A percentile compares a stretch with the other conserved stretches of the same genome.
Conservation (phyloP, 2,888 invertebrate genomes). For the Seira sanloemensis region DNA sequence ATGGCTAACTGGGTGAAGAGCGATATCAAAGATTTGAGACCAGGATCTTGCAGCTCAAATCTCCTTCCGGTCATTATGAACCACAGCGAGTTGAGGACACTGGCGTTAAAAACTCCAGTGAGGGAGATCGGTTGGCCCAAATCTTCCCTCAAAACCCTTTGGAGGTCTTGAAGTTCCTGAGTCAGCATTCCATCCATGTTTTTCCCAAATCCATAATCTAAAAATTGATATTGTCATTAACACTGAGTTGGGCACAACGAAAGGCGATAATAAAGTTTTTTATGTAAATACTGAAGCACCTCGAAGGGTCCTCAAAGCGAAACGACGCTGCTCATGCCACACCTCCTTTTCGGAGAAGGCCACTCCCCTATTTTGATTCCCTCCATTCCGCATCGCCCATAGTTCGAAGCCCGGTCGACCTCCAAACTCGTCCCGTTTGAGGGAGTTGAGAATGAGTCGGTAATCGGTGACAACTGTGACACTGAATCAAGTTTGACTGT, state of each 20-base stretch:
- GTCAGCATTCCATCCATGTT: too few relatives aligned
- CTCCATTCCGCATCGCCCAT: slow-evolving; percentile 71
- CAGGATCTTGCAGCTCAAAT: slow-evolving; percentile 71
- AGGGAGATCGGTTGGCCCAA: slow-evolving; percentile 69
- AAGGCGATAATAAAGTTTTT: too few relatives aligned
- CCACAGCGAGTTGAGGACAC: slow-evolving; percentile 72
- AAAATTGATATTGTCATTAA: neutral
- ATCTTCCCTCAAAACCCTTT: slow-evolving; percentile 58
- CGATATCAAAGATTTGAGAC: slow-evolving; percentile 69
- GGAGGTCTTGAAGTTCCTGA: neutral
- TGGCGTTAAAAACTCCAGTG: slow-evolving; percentile 69
- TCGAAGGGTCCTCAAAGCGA: slow-evolving; percentile 66
- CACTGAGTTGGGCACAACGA: neutral
- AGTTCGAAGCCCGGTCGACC: slow-evolving; percentile 71
- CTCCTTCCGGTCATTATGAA: slow-evolving; percentile 68
- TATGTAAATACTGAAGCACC: neutral
- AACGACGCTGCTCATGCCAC: slow-evolving; percentile 71
- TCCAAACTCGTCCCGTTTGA: slow-evolving; percentile 67
- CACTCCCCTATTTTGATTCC: slow-evolving; percentile 70
- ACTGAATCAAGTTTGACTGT: too few relatives aligned
- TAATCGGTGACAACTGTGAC: slow-evolving; percentile 72
- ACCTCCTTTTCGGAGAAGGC: slow-evolving; percentile 70
- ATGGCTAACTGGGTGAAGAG: slow-evolving; percentile 68
- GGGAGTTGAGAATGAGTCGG: slow-evolving; percentile 69
- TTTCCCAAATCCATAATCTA: too few relatives aligned